Evolutionary conservation across 2,888 invertebrate genomes (phyloP).

Genomic region (Abrostola triplasia): DNA sequence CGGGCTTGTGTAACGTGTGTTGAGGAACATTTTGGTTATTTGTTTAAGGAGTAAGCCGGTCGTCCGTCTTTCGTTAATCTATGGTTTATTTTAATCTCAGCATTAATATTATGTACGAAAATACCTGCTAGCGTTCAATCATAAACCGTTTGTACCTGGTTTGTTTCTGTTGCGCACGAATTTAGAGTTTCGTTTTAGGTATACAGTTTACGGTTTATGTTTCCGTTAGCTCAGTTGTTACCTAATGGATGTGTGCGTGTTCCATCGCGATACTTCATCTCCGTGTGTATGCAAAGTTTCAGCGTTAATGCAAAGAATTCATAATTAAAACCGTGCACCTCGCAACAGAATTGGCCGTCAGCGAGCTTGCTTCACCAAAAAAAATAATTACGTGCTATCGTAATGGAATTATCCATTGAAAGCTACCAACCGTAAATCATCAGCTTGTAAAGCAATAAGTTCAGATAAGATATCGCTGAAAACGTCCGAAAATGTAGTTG

Average conservation of each 20-base stretch:
- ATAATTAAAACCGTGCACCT: constrained; percentile 32
- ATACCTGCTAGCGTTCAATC: constrained; percentile 86
- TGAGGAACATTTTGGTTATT: constrained; percentile 83
- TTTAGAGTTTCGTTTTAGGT: constrained; percentile 68
- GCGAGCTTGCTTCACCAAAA: constrained; percentile 23
- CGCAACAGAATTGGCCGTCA: not conserved
- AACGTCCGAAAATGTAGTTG: constrained; percentile 43
- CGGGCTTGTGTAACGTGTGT: constrained; percentile 76
- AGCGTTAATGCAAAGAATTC: constrained; percentile 30
- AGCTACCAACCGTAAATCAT: constrained; percentile 52
- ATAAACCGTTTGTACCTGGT: constrained; percentile 85
- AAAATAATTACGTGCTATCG: constrained; percentile 39
- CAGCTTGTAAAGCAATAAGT: constrained; percentile 54
- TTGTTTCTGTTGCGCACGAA: constrained; percentile 83
- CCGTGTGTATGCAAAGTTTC: constrained; percentile 47
- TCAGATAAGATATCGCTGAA: constrained; percentile 56
- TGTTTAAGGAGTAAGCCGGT: constrained; percentile 78
- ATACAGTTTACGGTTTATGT: constrained; percentile 71
- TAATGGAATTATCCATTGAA: constrained; percentile 55
- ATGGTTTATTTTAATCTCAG: constrained; percentile 82
- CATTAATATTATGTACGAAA: constrained; percentile 82
- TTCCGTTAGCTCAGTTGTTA: constrained; percentile 71
- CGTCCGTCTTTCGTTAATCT: constrained; percentile 80
- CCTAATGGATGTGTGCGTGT: constrained; percentile 65
- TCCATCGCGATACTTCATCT: constrained; percentile 56